Percentiles rank a stretch among this genome's conserved stretches.
Conservation (phyloP, 1,140 invertebrate genomes). For the Diabrotica virgifera region DNA sequence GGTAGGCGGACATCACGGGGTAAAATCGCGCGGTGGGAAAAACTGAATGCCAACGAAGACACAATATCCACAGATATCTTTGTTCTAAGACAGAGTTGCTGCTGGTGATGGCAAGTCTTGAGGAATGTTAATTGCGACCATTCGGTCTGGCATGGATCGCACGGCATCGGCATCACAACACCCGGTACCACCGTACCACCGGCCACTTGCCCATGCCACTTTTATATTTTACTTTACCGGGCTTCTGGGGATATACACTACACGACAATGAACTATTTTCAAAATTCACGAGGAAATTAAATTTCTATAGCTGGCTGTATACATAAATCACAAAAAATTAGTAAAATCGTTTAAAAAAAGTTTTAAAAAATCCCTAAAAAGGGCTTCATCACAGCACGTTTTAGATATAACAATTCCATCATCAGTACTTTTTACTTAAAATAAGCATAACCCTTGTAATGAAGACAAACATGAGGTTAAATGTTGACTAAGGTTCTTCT, state of each 20-base stretch:
- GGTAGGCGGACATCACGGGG: not conserved
- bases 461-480: too few relatives aligned
- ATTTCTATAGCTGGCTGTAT: too few relatives aligned
- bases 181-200: conserved; percentile 1
- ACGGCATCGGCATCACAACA: conserved; percentile 27
- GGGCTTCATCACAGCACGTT: too few relatives aligned
- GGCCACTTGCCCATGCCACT: not conserved
- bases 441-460: too few relatives aligned
- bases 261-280: not conserved
- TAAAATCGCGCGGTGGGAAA: conserved; percentile 24
- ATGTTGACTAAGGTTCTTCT: too few relatives aligned
- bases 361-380: too few relatives aligned
- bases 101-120: conserved; percentile 38
- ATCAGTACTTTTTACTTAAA: too few relatives aligned
- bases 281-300: too few relatives aligned
- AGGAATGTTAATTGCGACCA: conserved; percentile 42
- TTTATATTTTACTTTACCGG: not conserved
- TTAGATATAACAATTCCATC: too few relatives aligned
- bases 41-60: conserved; percentile 32
- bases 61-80: conserved; percentile 40
- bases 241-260: not conserved
- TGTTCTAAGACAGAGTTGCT: conserved; percentile 39
- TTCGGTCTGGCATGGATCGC: conserved; percentile 33
- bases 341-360: too few relatives aligned
- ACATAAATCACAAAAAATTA: too few relatives aligned